Evolutionary conservation across 2,113 vertebrate species (phyloP).

Genomic region (Phrynocephalus versicolor): DNA sequence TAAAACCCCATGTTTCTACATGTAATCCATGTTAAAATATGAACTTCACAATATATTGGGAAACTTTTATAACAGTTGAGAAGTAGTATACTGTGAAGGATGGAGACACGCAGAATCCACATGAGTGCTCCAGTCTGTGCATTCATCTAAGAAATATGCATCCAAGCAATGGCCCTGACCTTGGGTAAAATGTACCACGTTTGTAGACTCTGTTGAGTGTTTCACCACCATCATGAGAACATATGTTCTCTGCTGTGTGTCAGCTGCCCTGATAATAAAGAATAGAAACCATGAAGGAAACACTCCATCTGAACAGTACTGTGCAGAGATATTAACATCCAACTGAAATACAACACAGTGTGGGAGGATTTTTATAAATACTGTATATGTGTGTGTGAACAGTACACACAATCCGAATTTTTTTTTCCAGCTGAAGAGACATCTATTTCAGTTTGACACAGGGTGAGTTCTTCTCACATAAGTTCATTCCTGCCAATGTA

Average conservation of each 20-base stretch:
- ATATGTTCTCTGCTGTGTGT: background rate
- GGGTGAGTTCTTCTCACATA: background rate
- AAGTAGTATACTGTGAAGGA: no score
- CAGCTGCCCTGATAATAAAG: background rate
- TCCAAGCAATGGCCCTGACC: background rate
- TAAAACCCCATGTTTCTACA: background rate
- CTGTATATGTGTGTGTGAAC: background rate
- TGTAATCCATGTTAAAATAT: no score
- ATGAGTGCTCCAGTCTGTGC: no score
- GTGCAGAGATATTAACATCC: background rate
- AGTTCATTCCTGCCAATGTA: background rate
- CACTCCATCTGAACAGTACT: background rate
- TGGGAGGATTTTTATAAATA: background rate
- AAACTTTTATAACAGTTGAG: no score
- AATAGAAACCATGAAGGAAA: background rate
- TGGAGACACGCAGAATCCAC: no score
- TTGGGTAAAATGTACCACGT: background rate
- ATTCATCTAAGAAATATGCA: background rate
- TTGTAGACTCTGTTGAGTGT: no score
- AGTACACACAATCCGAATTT: no score
- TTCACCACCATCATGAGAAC: background rate
- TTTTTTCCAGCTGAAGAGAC: no score
- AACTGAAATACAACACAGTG: background rate
- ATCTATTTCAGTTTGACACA: background rate
- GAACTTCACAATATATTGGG: no score